Percentiles rank a stretch among this genome's conserved stretches.
Evolutionary conservation across 2,797 vertebrate species (phyloP).

Genomic region (Aselliscus stoliczkanus): DNA sequence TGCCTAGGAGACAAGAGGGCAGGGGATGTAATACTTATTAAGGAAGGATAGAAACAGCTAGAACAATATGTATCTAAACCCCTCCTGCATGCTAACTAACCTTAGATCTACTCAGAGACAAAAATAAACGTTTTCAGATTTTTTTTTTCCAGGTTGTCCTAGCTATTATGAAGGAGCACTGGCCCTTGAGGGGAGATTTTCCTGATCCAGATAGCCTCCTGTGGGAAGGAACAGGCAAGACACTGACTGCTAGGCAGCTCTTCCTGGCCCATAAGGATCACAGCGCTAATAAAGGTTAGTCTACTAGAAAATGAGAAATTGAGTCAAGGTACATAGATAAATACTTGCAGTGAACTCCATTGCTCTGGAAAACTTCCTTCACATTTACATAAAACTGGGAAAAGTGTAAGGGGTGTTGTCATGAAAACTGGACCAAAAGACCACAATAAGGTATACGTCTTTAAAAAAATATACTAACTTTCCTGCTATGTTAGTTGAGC

Average conservation of each 20-base stretch:
- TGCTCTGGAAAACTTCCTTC: not conserved
- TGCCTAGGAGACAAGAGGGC: not conserved
- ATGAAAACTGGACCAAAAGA: not conserved
- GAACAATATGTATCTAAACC: too few relatives aligned
- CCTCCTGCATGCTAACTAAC: not conserved
- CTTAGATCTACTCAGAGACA: not conserved
- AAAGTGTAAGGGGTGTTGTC: not conserved
- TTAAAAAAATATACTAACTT: not conserved
- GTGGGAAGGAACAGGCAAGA: not conserved
- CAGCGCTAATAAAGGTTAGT: not conserved
- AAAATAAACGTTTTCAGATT: not conserved
- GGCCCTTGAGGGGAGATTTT: not conserved
- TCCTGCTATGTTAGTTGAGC: not conserved
- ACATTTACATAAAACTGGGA: not conserved
- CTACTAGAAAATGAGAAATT: not conserved
- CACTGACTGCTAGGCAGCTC: not conserved
- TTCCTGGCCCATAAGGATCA: not conserved
- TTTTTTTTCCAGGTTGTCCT: not conserved
- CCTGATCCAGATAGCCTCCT: not conserved
- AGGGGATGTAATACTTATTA: not conserved
- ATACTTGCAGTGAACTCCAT: not conserved
- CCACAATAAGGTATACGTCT: not conserved
- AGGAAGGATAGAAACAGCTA: not conserved
- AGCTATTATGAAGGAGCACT: not conserved
- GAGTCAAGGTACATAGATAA: not conserved